phyloP scores from a whole-genome alignment of 2,888 invertebrate species.

The Rhodophaea formosa region DNA sequence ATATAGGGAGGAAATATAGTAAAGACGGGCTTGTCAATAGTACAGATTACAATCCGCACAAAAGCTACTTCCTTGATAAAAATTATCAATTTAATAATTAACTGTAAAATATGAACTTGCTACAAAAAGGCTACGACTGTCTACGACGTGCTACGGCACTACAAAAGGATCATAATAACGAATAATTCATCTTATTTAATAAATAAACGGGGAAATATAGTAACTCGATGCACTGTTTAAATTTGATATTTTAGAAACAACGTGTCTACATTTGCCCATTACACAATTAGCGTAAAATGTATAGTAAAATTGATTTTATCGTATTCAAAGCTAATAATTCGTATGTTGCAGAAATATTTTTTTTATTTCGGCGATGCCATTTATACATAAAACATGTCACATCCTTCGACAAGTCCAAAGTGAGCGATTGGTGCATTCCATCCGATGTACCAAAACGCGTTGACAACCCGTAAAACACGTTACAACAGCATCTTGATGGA shows the following conservation, averaged over 20 bases:
- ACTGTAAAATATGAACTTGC: too few relatives aligned
- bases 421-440: slow-evolving; percentile 47
- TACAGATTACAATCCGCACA: too few relatives aligned
- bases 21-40: too few relatives aligned
- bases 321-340: too few relatives aligned
- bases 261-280: neutral
- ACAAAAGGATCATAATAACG: neutral
- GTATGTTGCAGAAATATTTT: neutral
- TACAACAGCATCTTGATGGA: slow-evolving; percentile 46
- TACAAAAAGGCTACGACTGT: neutral
- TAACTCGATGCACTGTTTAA: neutral
- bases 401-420: slow-evolving; percentile 19
- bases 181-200: neutral
- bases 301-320: too few relatives aligned
- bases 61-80: too few relatives aligned
- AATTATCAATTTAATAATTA: too few relatives aligned
- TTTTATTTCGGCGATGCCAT: neutral
- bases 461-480: slow-evolving; percentile 68
- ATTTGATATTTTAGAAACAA: neutral
- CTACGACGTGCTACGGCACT: neutral
- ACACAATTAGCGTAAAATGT: neutral
- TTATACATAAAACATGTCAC: slow-evolving; percentile 10
- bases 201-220: neutral
- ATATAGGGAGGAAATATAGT: too few relatives aligned
- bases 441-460: slow-evolving; percentile 46